Evolutionary conservation across 2,113 vertebrate species (phyloP).

Genomic region (Amphilophus citrinellus): DNA sequence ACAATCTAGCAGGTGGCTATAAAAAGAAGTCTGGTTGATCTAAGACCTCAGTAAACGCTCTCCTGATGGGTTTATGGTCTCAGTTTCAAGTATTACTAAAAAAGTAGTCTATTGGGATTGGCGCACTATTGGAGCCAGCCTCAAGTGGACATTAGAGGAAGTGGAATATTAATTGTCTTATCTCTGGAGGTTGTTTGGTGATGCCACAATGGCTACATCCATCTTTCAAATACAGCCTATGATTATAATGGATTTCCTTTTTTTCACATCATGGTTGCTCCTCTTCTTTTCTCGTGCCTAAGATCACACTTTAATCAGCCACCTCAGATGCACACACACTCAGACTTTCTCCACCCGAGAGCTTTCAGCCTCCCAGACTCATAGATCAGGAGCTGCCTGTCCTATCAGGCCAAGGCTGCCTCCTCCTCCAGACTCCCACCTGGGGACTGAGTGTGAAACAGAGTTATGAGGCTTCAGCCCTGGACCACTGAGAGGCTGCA

Average conservation of each 20-base stretch:
- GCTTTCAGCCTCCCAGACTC: constrained; percentile 20
- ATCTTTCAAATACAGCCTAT: not conserved
- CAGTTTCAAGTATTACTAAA: not conserved
- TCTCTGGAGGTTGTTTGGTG: accelerated
- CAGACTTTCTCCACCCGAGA: not conserved
- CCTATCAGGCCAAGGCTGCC: constrained; percentile 22
- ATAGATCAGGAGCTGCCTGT: constrained; percentile 44
- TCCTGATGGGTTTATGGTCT: not conserved
- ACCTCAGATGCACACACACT: not conserved
- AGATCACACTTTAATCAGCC: not conserved
- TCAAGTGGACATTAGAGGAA: not conserved
- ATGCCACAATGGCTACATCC: not conserved
- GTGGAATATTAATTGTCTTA: not conserved
- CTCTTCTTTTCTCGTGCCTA: not conserved
- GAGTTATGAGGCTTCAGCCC: constrained; percentile 16
- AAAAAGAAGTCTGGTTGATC: not conserved
- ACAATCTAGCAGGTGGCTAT: not conserved
- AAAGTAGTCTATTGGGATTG: not conserved
- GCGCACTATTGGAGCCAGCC: not conserved
- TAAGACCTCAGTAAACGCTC: not conserved
- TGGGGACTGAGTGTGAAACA: not conserved
- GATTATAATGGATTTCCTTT: not conserved
- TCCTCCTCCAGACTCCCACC: constrained; percentile 7
- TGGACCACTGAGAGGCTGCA: constrained; percentile 21
- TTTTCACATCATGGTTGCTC: not conserved